These are phyloP conservation scores for Apus apus DNA, from an alignment of 2,113 vertebrate species.

Conservation along the genomic window DNA sequence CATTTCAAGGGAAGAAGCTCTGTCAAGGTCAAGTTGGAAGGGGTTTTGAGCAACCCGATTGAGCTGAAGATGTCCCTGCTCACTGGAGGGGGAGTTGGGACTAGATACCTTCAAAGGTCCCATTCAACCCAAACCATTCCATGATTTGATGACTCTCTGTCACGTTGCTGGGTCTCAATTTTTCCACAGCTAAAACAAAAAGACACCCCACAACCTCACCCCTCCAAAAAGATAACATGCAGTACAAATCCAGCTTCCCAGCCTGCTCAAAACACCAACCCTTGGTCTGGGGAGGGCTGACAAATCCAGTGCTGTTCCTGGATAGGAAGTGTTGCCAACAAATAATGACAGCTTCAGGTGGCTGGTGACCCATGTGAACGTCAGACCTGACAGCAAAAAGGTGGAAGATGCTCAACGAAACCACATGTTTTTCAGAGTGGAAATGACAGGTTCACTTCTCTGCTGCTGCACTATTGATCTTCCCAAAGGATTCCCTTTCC, in stretches of 20 bases:
- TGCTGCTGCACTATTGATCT: not conserved
- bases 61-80: too few relatives aligned
- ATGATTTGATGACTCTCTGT: too few relatives aligned
- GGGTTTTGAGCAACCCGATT: too few relatives aligned
- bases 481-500: not conserved
- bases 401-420: not conserved
- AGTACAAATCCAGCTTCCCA: not conserved
- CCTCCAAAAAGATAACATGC: not conserved
- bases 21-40: too few relatives aligned
- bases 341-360: not conserved
- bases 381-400: not conserved
- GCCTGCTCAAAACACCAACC: not conserved
- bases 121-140: too few relatives aligned
- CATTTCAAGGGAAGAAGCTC: not conserved
- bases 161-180: too few relatives aligned
- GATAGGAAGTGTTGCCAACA: not conserved
- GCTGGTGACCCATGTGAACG: not conserved
- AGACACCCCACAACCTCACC: fast-evolving
- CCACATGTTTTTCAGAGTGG: not conserved
- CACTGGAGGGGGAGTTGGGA: too few relatives aligned
- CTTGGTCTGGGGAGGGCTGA: not conserved
- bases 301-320: not conserved
- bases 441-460: not conserved
- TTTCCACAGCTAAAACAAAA: not conserved
- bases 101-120: too few relatives aligned